phyloP scores from a whole-genome alignment of 2,113 vertebrate genomes.

The Mixornis gularis region DNA sequence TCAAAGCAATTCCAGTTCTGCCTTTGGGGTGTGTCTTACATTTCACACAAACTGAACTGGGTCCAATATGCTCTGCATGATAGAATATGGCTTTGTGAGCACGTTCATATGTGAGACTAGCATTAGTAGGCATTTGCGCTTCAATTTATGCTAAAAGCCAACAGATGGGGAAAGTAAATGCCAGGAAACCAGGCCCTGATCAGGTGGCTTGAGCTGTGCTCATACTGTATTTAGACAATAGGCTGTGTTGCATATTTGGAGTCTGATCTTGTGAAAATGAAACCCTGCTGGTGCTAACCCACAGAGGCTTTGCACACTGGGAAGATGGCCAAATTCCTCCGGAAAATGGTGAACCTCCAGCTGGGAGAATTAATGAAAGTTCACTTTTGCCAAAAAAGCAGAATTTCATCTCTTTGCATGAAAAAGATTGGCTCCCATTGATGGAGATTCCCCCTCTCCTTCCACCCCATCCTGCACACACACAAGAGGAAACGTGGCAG shows the following conservation, averaged over 20 bases:
- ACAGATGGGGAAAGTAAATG: conserved; percentile 55
- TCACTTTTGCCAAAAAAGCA: conserved; percentile 42
- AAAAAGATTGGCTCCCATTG: not conserved
- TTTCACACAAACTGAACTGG: not conserved
- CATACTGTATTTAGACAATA: conserved; percentile 32
- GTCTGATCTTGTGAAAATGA: conserved; percentile 52
- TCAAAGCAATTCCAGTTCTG: conserved; percentile 34
- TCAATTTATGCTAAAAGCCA: conserved; percentile 44
- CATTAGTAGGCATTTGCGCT: not conserved
- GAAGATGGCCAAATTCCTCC: conserved; percentile 61
- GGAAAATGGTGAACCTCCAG: conserved; percentile 49
- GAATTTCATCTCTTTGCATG: conserved; percentile 18
- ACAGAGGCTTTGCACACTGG: conserved; percentile 44
- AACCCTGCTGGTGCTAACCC: conserved; percentile 57
- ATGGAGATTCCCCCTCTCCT: not conserved
- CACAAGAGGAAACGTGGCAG: not conserved
- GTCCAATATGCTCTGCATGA: conserved; percentile 8
- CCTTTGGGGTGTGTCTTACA: not conserved
- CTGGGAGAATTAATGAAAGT: conserved; percentile 63
- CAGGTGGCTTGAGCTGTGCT: conserved; percentile 51
- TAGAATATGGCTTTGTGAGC: not conserved
- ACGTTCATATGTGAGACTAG: conserved; percentile 21
- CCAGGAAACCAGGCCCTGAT: conserved; percentile 24
- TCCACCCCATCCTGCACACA: not conserved
- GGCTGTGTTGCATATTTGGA: conserved; percentile 16